Conservation (phyloP, 2,113 vertebrate genomes). For the Neolamprologus ventralis region DNA sequence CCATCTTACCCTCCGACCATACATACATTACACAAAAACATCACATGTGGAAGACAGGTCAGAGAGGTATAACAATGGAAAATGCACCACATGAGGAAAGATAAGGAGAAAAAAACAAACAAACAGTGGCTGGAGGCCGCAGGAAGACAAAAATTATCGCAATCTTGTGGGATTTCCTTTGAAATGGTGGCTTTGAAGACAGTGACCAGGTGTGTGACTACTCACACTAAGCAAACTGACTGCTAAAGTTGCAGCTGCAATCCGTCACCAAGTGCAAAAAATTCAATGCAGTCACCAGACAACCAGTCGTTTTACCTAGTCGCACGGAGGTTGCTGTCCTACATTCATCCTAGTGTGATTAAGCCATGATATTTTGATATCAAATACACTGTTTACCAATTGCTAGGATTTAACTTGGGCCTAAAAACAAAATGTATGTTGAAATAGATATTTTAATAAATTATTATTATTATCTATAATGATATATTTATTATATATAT, state of each 20-base stretch:
- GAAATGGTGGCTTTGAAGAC: neutral
- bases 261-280: neutral
- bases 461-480: neutral
- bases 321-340: neutral
- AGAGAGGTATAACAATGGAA: neutral
- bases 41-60: neutral
- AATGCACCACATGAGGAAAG: neutral
- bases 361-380: neutral
- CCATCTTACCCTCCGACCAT: neutral
- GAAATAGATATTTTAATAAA: neutral
- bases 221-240: neutral
- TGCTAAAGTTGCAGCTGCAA: neutral
- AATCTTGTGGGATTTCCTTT: neutral
- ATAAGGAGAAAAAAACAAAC: neutral
- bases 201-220: neutral
- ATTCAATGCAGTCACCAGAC: neutral
- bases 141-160: neutral
- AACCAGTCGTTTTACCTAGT: accelerated
- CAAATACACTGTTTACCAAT: neutral
- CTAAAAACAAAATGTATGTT: neutral
- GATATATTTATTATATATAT: neutral
- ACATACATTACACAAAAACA: neutral
- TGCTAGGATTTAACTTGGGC: accelerated
- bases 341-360: neutral
- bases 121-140: neutral